phyloP scores from a whole-genome alignment of 1,140 invertebrate species.

The Aphidius ervi region DNA sequence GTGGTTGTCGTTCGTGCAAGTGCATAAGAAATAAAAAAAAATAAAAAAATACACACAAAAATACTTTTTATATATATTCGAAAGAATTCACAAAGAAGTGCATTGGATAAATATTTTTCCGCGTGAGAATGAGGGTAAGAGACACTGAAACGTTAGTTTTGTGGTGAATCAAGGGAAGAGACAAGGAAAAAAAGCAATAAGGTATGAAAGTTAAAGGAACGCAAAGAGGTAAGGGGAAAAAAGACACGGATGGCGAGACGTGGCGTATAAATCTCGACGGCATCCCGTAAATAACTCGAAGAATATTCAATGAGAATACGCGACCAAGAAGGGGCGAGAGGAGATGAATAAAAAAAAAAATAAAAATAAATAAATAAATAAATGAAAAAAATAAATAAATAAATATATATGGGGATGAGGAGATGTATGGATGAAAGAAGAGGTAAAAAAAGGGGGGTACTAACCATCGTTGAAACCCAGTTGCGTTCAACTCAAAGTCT shows the following conservation, averaged over 20 bases:
- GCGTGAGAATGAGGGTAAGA: slow-evolving; percentile 16
- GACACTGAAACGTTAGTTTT: neutral
- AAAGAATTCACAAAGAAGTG: too few relatives aligned
- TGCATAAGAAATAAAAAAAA: too few relatives aligned
- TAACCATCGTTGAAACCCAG: slow-evolving; percentile 26
- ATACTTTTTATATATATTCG: too few relatives aligned
- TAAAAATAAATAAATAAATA: slow-evolving; percentile 12
- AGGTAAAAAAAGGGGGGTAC: neutral
- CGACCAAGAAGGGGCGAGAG: slow-evolving; percentile 23
- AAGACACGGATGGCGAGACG: slow-evolving; percentile 14
- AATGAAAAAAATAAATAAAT: neutral
- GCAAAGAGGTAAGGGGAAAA: slow-evolving; percentile 7
- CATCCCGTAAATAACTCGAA: slow-evolving; percentile 43
- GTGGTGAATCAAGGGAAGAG: slow-evolving; percentile 7
- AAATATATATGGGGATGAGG: neutral
- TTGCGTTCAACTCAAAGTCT: slow-evolving; percentile 20
- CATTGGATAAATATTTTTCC: slow-evolving; percentile 4
- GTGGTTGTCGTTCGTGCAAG: too few relatives aligned
- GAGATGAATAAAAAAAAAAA: slow-evolving; percentile 22
- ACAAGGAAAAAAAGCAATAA: neutral
- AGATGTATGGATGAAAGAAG: neutral
- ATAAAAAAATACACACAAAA: too few relatives aligned
- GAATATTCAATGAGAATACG: slow-evolving; percentile 45
- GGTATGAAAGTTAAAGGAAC: slow-evolving; percentile 6
- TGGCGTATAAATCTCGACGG: slow-evolving; percentile 43